A percentile compares a stretch with the other conserved stretches of the same genome.
These are phyloP conservation scores for Hirtodrosophila alboralis DNA, from an alignment of 2,888 invertebrate genomes.

Conservation along the genomic window DNA sequence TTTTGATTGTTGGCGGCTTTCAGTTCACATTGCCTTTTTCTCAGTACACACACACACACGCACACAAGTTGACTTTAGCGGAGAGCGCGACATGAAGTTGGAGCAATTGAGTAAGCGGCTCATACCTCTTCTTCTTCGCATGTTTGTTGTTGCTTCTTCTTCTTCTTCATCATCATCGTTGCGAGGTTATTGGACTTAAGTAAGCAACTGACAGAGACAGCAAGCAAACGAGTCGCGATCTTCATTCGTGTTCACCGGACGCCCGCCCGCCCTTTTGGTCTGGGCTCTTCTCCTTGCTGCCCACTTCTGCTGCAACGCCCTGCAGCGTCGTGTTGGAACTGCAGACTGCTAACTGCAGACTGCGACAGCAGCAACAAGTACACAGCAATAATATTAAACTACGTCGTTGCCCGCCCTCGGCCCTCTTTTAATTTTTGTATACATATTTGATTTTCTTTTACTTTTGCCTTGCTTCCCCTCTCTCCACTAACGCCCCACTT, in stretches of 20 bases:
- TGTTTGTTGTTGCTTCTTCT: slow-evolving; percentile 24
- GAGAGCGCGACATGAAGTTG: slow-evolving; percentile 23
- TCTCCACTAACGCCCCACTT: no score
- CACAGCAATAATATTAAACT: slow-evolving; percentile 14
- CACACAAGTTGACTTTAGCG: slow-evolving; percentile 59
- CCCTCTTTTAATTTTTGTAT: slow-evolving; percentile 25
- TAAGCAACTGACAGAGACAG: slow-evolving; percentile 40
- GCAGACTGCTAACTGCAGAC: slow-evolving; percentile 18
- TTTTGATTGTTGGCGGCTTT: slow-evolving; percentile 65
- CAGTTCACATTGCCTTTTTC: slow-evolving; percentile 61
- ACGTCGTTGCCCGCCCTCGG: no score
- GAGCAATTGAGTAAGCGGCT: slow-evolving; percentile 23
- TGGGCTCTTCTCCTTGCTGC: slow-evolving; percentile 30
- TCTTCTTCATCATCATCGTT: slow-evolving; percentile 32
- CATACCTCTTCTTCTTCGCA: slow-evolving; percentile 38
- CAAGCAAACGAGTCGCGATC: slow-evolving; percentile 40
- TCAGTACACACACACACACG: slow-evolving; percentile 64
- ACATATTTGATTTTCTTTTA: slow-evolving; percentile 2
- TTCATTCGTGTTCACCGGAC: slow-evolving; percentile 32
- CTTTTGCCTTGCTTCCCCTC: not conserved
- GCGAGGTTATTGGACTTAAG: slow-evolving; percentile 61
- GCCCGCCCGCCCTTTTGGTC: slow-evolving; percentile 22
- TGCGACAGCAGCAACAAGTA: slow-evolving; percentile 6
- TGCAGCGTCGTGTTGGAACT: slow-evolving; percentile 19
- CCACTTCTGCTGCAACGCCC: slow-evolving; percentile 34